Evolutionary conservation across 2,888 invertebrate species (phyloP).

Genomic region (Panzeria rudis): DNA sequence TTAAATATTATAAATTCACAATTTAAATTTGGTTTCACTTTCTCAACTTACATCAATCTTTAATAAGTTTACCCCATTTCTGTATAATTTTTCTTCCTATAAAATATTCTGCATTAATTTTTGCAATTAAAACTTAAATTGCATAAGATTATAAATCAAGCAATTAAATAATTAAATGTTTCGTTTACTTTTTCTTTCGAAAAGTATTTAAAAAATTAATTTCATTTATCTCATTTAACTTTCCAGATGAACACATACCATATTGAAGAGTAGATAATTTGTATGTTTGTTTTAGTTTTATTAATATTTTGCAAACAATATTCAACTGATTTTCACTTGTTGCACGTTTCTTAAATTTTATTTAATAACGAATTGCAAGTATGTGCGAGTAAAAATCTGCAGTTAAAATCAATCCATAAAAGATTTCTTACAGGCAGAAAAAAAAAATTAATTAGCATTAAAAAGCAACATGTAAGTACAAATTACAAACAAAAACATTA

Average conservation of each 20-base stretch:
- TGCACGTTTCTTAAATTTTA: slow-evolving; percentile 65
- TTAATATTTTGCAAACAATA: slow-evolving; percentile 4
- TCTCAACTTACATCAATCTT: slow-evolving; percentile 16
- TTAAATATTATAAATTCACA: not conserved
- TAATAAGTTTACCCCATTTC: slow-evolving; percentile 2
- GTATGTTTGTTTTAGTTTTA: not conserved
- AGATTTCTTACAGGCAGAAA: slow-evolving; percentile 24
- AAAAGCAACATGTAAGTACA: slow-evolving; percentile 25
- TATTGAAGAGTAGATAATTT: slow-evolving; percentile 16
- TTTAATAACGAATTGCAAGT: slow-evolving; percentile 49
- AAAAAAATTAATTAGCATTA: slow-evolving; percentile 21
- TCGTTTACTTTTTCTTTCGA: slow-evolving; percentile 4
- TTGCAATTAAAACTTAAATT: slow-evolving; percentile 31
- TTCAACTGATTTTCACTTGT: slow-evolving; percentile 63
- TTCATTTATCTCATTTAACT: slow-evolving; percentile 38
- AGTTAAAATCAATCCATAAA: slow-evolving; percentile 29
- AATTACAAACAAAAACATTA: slow-evolving; percentile 25
- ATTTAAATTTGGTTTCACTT: not conserved
- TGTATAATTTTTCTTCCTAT: not conserved
- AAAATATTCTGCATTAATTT: slow-evolving; percentile 24
- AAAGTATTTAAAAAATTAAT: slow-evolving; percentile 22
- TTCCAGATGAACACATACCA: slow-evolving; percentile 37
- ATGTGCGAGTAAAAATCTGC: not conserved
- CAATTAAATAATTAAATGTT: slow-evolving; percentile 61
- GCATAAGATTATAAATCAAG: slow-evolving; percentile 44